Base-by-base conservation (phyloP, 1,140 invertebrate genomes). In the Centruroides sculpturatus region DNA sequence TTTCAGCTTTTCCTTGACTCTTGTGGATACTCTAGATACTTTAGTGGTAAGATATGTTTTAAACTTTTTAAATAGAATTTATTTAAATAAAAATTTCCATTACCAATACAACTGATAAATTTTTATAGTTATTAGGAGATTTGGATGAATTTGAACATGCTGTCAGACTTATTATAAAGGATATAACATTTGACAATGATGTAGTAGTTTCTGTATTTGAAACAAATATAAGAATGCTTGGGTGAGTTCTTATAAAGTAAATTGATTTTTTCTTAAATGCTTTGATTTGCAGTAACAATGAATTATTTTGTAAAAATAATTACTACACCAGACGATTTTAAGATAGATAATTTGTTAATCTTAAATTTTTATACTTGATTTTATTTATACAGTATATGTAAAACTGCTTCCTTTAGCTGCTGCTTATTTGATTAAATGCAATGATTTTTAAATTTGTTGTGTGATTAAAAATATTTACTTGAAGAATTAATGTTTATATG, bases 151-250 rank as follows among this genome's bases (percentile, higher is more conserved):
- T 98, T 77, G 94, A 95, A 72, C 80, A 82, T 69, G 92, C 91
- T 51, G 85, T 96, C 1, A 84, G 85, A 75, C 76, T 92, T 62
- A 84, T 98, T 23, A 84, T 94, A 59, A 80, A 78, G 64, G 84
- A 92, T 75, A 87, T 97, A 11, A 82, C 77, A 61, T 98, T 98
- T 76, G 91, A 98, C 75, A 87, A 82, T 66, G 92, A 98, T 77
- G 82, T 98, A 60, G 83, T 95, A 63, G 94, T 99, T 12, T 98
- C 93, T 1, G 89, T 99, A 7, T 99, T 99, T 77, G 95, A 99
- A 77, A 97, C 93, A 10, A 99, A 98, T 74, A 98, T 98, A 69
- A 78, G 95, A 63, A 86, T 98, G 76, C 77, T 98, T 36, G 95
- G 95, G 85, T 92, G 78, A 81, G 80, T 79, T 8, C 61, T 66